Evolutionary conservation across 2,888 invertebrate species (phyloP).

Genomic region (Crematogaster levior): DNA sequence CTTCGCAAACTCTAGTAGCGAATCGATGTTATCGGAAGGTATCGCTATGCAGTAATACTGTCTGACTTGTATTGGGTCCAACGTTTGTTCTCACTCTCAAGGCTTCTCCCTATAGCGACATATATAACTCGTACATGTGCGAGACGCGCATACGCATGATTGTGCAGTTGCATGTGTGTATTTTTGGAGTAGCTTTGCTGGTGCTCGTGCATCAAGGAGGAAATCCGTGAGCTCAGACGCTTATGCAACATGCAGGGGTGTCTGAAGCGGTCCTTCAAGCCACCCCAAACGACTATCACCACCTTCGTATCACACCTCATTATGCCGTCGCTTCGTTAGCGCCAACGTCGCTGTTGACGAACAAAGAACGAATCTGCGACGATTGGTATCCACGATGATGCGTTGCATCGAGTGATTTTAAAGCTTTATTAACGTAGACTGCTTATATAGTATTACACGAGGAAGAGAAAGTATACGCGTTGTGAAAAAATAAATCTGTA

Average conservation of each 20-base stretch:
- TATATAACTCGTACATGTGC: conserved; percentile 22
- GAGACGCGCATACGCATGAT: conserved; percentile 31
- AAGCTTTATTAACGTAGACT: conserved; percentile 47
- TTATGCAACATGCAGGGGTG: conserved; percentile 76
- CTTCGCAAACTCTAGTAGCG: conserved; percentile 59
- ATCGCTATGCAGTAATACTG: conserved; percentile 66
- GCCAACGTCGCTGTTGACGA: conserved; percentile 51
- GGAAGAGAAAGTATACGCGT: not conserved
- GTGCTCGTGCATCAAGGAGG: conserved; percentile 62
- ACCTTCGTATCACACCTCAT: conserved; percentile 82
- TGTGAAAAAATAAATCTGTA: not conserved
- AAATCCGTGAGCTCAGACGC: conserved; percentile 77
- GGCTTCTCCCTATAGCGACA: conserved; percentile 56
- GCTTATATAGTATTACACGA: not conserved
- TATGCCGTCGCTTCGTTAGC: conserved; percentile 80
- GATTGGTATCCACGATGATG: conserved; percentile 58
- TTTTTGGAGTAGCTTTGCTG: conserved; percentile 67
- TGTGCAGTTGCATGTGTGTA: not conserved
- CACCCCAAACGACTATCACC: conserved; percentile 66
- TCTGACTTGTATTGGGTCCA: conserved; percentile 56
- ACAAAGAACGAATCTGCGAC: conserved; percentile 64
- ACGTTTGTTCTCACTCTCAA: conserved; percentile 56
- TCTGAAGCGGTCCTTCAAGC: conserved; percentile 82
- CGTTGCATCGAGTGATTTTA: conserved; percentile 27
- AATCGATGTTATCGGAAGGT: conserved; percentile 75